Evolutionary conservation across 2,113 vertebrate species (phyloP).

Genomic region (Coptodon bakossiorum): DNA sequence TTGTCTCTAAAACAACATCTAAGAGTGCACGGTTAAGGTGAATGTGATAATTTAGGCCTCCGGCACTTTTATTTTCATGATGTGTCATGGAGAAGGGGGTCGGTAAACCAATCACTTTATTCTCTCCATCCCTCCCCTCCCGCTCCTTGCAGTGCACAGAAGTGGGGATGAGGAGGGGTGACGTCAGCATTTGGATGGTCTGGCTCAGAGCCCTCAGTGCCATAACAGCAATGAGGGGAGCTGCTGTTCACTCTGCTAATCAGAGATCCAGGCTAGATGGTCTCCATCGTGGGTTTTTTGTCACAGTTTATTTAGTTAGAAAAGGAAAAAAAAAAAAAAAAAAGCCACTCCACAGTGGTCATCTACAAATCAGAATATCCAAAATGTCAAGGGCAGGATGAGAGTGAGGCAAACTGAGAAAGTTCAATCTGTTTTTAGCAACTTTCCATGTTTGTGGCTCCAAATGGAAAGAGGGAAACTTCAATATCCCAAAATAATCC

Average conservation of each 20-base stretch:
- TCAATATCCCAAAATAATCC: conserved; percentile 18
- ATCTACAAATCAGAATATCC: conserved; percentile 17
- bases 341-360: background rate
- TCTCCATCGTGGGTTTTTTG: conserved; percentile 9
- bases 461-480: conserved; percentile 11
- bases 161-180: conserved; percentile 60
- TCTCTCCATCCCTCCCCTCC: conserved; percentile 29
- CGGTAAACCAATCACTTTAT: conserved; percentile 73
- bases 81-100: conserved; percentile 69
- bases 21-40: conserved; percentile 72
- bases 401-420: conserved; percentile 22
- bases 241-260: conserved; percentile 48
- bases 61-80: conserved; percentile 72
- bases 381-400: conserved; percentile 26
- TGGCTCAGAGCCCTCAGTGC: conserved; percentile 66
- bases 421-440: conserved; percentile 40
- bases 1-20: conserved; percentile 69
- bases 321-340: background rate
- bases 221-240: conserved; percentile 66
- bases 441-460: conserved; percentile 18
- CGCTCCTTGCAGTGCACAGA: conserved; percentile 51
- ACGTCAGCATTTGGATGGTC: conserved; percentile 71
- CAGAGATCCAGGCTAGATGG: conserved; percentile 37
- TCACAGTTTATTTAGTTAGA: conserved; percentile 43
- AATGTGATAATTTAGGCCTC: conserved; percentile 74